These are phyloP conservation scores for Chaenogobius annularis DNA, from an alignment of 2,113 vertebrate genomes.

Conservation along the genomic window DNA sequence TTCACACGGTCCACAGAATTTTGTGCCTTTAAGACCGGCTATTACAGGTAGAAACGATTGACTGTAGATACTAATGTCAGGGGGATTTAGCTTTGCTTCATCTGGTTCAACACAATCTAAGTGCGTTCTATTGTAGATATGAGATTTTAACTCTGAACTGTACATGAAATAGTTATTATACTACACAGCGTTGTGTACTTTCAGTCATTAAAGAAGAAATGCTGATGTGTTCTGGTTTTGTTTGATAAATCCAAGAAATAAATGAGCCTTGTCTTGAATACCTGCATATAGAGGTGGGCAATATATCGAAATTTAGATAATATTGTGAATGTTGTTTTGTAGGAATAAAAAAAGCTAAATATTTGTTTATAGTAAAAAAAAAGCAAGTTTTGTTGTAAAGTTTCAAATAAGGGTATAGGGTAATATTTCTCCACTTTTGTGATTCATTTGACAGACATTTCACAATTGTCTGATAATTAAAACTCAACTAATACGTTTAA, in stretches of 20 bases:
- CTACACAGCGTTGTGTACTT: conserved; percentile 40
- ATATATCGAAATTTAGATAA: no score
- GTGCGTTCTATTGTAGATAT: conserved; percentile 72
- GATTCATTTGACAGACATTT: no score
- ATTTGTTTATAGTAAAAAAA: no score
- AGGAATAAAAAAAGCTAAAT: no score
- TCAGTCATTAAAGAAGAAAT: conserved; percentile 10
- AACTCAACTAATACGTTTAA: no score
- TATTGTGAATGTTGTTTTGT: no score
- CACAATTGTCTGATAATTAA: no score
- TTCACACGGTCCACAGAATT: conserved; percentile 4
- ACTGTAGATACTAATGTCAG: conserved; percentile 15
- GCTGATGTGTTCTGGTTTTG: not conserved
- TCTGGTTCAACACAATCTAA: conserved; percentile 65
- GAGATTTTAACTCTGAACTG: conserved; percentile 72
- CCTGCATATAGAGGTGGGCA: no score
- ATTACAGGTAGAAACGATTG: conserved; percentile 34
- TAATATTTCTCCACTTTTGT: no score
- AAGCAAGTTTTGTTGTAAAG: no score
- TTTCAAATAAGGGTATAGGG: no score
- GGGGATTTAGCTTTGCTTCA: conserved; percentile 60
- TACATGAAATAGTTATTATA: conserved; percentile 73
- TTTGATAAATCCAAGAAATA: not conserved
- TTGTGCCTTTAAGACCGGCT: conserved; percentile 51
- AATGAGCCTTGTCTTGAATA: no score